phyloP scores from a whole-genome alignment of 2,797 vertebrate species.

The Enteromius viviparus region DNA sequence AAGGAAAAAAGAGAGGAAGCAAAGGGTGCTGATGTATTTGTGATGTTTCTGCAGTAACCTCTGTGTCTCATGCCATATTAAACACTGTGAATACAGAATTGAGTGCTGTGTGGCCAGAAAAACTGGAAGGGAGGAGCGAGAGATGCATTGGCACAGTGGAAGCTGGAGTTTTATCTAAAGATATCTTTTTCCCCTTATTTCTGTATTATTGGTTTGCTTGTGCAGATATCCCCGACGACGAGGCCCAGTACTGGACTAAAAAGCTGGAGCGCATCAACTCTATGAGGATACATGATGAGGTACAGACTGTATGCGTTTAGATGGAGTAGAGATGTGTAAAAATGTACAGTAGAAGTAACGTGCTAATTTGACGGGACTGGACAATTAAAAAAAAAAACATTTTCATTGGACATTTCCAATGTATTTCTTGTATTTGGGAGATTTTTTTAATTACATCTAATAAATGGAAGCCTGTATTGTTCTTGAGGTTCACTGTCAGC shows the following conservation, averaged over 20 bases:
- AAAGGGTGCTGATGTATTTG: conserved; percentile 47
- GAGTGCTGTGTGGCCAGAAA: neutral
- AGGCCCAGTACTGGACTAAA: conserved; percentile 94
- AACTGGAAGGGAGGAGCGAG: conserved; percentile 25
- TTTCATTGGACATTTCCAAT: too few relatives aligned
- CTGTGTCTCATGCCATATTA: conserved; percentile 58
- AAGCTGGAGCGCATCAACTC: conserved; percentile 92
- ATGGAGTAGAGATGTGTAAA: neutral
- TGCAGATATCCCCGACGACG: conserved; percentile 93
- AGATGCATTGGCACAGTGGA: neutral
- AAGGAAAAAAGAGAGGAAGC: neutral
- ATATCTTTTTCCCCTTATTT: neutral
- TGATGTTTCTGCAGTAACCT: conserved; percentile 46
- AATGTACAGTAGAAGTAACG: neutral
- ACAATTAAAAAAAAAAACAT: neutral
- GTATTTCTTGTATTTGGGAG: neutral
- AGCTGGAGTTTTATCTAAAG: neutral
- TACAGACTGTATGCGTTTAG: conserved; percentile 60
- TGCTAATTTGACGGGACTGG: neutral
- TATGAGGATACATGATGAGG: conserved; percentile 85
- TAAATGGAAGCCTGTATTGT: neutral
- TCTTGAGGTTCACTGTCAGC: neutral
- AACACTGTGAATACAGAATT: conserved; percentile 63
- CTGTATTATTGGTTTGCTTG: neutral
- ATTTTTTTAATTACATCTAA: neutral